Percentiles rank a stretch among this genome's conserved stretches.
phyloP scores from a whole-genome alignment of 1,140 invertebrate genomes.

The Reticulitermes speratus region DNA sequence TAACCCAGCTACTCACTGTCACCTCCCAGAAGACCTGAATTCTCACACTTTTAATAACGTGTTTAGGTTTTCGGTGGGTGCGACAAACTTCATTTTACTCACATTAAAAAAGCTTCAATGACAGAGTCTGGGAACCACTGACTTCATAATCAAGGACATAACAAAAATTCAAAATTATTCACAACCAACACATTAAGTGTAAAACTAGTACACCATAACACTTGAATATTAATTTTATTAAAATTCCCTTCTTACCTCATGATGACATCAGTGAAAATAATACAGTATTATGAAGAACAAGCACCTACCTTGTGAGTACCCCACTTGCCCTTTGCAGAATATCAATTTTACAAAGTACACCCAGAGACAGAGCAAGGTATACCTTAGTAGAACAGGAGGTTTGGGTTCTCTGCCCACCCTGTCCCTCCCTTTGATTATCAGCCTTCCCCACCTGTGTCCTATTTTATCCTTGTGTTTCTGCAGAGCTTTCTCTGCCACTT shows the following conservation, averaged over 20 bases:
- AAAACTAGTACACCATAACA: neutral
- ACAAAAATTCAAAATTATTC: too few relatives aligned
- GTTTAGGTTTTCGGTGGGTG: too few relatives aligned
- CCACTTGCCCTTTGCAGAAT: neutral
- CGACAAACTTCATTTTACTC: too few relatives aligned
- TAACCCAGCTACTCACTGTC: too few relatives aligned
- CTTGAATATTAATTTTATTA: neutral
- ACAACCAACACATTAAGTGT: too few relatives aligned
- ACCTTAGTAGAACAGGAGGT: conserved; percentile 28
- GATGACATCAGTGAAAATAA: neutral
- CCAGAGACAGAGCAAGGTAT: conserved; percentile 22
- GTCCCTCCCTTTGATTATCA: conserved; percentile 34
- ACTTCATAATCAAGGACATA: too few relatives aligned
- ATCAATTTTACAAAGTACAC: conserved; percentile 5
- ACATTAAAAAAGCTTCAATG: too few relatives aligned
- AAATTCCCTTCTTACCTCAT: neutral
- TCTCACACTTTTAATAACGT: too few relatives aligned
- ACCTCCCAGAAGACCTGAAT: too few relatives aligned
- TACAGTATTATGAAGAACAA: neutral
- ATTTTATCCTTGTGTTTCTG: conserved; percentile 98
- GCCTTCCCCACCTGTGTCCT: conserved; percentile 93
- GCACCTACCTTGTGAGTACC: neutral
- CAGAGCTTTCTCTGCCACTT: conserved; percentile 92
- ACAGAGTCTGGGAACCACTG: too few relatives aligned
- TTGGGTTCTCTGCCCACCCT: conserved; percentile 33